phyloP scores from a whole-genome alignment of 2,113 vertebrate species.

The Pongo abelii region DNA sequence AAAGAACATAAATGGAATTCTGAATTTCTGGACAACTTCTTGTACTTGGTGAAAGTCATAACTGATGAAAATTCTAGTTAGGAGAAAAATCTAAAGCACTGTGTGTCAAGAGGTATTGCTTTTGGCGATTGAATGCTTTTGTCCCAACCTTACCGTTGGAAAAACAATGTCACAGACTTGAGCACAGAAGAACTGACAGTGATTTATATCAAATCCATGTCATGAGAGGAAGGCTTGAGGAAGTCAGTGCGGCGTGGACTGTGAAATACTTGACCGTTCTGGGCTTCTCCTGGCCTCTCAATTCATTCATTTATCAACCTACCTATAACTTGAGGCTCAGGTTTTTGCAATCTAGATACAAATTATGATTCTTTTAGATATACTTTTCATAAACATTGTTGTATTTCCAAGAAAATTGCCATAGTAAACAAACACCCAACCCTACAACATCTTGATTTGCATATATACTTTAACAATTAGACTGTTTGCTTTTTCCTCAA shows the following conservation, averaged over 20 bases:
- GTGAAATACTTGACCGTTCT: not conserved
- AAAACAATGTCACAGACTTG: not conserved
- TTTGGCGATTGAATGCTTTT: not conserved
- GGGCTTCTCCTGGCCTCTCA: not conserved
- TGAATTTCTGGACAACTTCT: not conserved
- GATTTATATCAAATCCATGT: not conserved
- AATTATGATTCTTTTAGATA: not conserved
- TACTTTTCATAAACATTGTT: not conserved
- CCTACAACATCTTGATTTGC: not conserved
- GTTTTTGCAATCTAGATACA: not conserved
- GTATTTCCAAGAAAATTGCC: not conserved
- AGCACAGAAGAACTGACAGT: not conserved
- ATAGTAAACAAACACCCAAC: not conserved
- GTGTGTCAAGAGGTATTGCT: not conserved
- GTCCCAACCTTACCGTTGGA: not conserved
- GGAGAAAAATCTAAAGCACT: not conserved
- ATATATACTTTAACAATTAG: not conserved
- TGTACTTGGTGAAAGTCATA: not conserved
- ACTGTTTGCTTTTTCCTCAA: not conserved
- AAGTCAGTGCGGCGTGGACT: accelerated
- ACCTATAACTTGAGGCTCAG: not conserved
- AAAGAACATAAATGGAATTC: not conserved
- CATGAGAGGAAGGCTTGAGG: not conserved
- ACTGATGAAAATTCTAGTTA: not conserved
- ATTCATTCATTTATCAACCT: not conserved